Evolutionary conservation across 2,888 invertebrate genomes (phyloP).

Genomic region (Beris morrisii): DNA sequence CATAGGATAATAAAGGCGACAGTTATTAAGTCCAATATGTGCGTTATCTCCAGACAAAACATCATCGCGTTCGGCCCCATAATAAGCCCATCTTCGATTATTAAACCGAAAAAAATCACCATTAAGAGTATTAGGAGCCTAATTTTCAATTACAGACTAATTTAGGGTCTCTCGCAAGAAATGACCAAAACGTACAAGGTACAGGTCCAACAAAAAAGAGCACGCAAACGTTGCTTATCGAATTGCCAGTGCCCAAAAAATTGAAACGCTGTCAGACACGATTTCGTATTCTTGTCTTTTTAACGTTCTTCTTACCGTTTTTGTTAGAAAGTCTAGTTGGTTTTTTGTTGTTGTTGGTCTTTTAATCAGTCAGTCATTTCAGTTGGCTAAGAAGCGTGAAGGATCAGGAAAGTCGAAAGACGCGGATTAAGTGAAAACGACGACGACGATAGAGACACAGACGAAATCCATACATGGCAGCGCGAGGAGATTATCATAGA

Average conservation of each 20-base stretch:
- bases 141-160: slow-evolving; percentile 34
- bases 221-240: slow-evolving; percentile 25
- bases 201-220: no score
- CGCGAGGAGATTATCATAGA: no score
- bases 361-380: neutral
- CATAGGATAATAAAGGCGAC: no score
- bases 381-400: slow-evolving; percentile 31
- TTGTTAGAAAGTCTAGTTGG: slow-evolving; percentile 16
- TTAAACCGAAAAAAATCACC: slow-evolving; percentile 25
- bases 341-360: no score
- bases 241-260: no score
- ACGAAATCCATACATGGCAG: no score
- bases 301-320: neutral
- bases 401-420: slow-evolving; percentile 26
- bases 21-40: no score
- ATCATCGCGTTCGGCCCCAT: slow-evolving; percentile 10
- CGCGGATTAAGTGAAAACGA: slow-evolving; percentile 33
- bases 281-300: no score
- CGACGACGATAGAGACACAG: neutral
- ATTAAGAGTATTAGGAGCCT: slow-evolving; percentile 30
- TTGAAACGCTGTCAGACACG: neutral
- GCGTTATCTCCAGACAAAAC: slow-evolving; percentile 29
- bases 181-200: slow-evolving; percentile 7
- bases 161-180: slow-evolving; percentile 16
- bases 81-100: slow-evolving; percentile 24